These are phyloP conservation scores for Drosophila merina DNA, from an alignment of 2,888 invertebrate genomes.

Conservation along the genomic window DNA sequence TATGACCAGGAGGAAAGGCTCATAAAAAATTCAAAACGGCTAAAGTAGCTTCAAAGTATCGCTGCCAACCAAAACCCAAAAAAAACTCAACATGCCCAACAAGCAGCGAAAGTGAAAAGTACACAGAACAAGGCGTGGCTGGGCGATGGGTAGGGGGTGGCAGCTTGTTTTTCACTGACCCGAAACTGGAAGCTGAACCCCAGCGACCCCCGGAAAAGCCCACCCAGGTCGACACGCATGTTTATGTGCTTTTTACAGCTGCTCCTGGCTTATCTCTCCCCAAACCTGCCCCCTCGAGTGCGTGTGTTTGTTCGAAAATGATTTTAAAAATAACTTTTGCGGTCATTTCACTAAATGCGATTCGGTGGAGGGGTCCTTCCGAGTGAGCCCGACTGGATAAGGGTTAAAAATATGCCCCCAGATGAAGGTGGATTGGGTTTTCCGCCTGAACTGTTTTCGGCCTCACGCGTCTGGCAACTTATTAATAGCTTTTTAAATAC, in stretches of 20 bases:
- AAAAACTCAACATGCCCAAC: conserved; percentile 33
- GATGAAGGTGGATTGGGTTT: not conserved
- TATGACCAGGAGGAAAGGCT: conserved; percentile 57
- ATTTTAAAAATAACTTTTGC: conserved; percentile 72
- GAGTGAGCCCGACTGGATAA: conserved; percentile 17
- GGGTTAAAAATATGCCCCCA: conserved; percentile 28
- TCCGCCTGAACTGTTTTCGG: conserved; percentile 12
- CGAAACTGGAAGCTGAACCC: conserved; percentile 18
- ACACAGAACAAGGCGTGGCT: conserved; percentile 43
- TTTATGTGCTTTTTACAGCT: conserved; percentile 75
- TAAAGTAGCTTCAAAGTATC: conserved; percentile 73
- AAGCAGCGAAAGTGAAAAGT: conserved; percentile 49
- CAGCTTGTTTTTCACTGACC: conserved; percentile 40
- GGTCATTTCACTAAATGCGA: conserved; percentile 74
- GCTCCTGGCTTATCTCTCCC: conserved; percentile 64
- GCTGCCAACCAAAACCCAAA: conserved; percentile 11
- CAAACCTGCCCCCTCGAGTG: conserved; percentile 5
- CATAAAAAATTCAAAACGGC: conserved; percentile 78
- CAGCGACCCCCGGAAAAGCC: conserved; percentile 25
- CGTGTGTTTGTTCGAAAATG: conserved; percentile 55
- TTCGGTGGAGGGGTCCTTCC: conserved; percentile 9
- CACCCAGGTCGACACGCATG: conserved; percentile 64
- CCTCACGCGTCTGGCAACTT: conserved; percentile 15
- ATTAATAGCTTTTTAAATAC: conserved; percentile 26
- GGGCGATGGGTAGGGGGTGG: conserved; percentile 9